These are phyloP conservation scores for Rhinoraja longicauda DNA, from an alignment of 2,797 vertebrate species.

Conservation along the genomic window DNA sequence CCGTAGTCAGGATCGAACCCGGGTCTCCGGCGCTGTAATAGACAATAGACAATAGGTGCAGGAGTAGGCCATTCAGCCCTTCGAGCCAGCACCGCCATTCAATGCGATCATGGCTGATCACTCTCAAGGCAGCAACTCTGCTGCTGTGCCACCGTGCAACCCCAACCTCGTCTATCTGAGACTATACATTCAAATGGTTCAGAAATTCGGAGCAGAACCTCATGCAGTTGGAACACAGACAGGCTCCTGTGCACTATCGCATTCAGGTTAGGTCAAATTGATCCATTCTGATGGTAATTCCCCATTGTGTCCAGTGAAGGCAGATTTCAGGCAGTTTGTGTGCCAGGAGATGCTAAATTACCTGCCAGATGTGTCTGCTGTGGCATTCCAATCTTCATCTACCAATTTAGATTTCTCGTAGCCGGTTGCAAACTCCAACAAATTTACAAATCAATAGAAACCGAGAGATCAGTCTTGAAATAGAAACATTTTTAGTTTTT, in stretches of 20 bases:
- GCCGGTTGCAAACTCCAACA: background rate
- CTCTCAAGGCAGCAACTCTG: too few relatives aligned
- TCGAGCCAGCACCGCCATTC: too few relatives aligned
- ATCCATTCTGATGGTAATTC: background rate
- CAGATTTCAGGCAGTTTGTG: background rate
- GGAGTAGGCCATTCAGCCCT: too few relatives aligned
- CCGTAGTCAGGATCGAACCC: too few relatives aligned
- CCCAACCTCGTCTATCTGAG: too few relatives aligned
- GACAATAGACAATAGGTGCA: too few relatives aligned
- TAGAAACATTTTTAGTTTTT: background rate
- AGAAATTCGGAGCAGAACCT: background rate
- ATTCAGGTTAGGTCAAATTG: constrained; percentile 6
- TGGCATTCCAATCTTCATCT: background rate
- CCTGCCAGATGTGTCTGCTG: background rate
- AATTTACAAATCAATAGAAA: background rate
- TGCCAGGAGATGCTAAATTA: constrained; percentile 15
- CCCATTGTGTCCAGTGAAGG: background rate
- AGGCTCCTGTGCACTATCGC: background rate
- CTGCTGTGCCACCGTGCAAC: too few relatives aligned
- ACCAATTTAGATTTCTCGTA: background rate
- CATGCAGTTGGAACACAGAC: background rate
- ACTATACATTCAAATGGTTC: background rate
- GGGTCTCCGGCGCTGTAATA: too few relatives aligned
- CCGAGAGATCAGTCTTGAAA: background rate
- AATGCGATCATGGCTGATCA: too few relatives aligned